Evolutionary conservation across 2,888 invertebrate genomes (phyloP), one percentile per base, ranked within the genome.

Genomic region (Ypsolopha scabrella): DNA sequence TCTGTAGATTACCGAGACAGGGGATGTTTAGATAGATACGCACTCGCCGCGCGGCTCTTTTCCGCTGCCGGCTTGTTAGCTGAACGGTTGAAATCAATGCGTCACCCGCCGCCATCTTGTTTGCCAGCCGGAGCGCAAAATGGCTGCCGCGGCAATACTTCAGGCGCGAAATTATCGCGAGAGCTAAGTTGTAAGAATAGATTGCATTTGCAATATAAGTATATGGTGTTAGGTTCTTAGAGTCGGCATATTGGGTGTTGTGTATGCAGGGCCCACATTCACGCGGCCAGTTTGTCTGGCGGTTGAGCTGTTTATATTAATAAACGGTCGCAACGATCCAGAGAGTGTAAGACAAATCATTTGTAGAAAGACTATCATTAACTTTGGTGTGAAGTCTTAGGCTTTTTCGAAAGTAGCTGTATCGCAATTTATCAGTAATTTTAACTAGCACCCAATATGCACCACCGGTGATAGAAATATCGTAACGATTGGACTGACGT

Each of bases 1-100:
- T 83, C 82, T 75, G 80, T 83, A 83, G 82, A 64, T 80, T 82
- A 80, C 74, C 74, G 79, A 75, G 78, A 80, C 75, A 76, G 79
- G 79, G 76, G 77, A 68, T 73, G 74, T 71, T 24, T 80, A 82
- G 78, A 77, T 70, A 36, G 51, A 41, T n/a, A 70, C 72, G 78
- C 74, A 70, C 64, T 62, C 58, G 64, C 55, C 59, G 58, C 24
- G 61, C 60, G 61, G 64, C 60, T 57, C 52, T 58, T 41, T 58
- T 49, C 60, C 55, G 58, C 53, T 51, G 50, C 52, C 7, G 13
- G 44, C 14, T 33, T 44, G 44, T 14, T 14, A 33, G 33, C 34
- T n/a, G 34, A 35, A 11, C n/a, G n/a, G n/a, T n/a, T n/a, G n/a
- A n/a, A n/a, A n/a, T n/a, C n/a, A n/a, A n/a, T n/a, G n/a, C n/a